Evolutionary conservation across 2,113 vertebrate species (phyloP), one percentile per base, ranked within the genome.

Genomic region (Embiotoca jacksoni): DNA sequence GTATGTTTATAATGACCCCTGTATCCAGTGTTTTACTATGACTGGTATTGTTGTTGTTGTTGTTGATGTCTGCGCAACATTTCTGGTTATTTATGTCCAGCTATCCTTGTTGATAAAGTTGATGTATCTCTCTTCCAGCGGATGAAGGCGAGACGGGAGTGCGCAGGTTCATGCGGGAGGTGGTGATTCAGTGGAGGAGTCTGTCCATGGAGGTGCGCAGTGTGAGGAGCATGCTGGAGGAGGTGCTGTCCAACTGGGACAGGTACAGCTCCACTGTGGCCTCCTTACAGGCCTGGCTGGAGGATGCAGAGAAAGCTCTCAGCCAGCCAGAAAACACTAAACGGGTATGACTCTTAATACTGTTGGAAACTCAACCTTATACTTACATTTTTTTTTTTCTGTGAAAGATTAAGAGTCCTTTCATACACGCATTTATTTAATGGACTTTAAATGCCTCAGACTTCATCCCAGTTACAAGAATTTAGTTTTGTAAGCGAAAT

Each of bases 221-320:
- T 1, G 97, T 98, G 56, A 92, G 95, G 79, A 98, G 97, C 91
- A 99, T 99, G 97, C 92, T 99, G 82, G 96, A 99, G 81, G 97
- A 99, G 88, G 97, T 99, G 35, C 91, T 98, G 46, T 91, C 95
- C 47, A 98, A 98, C 87, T 99, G 97, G 97, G 96, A 98, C 78
- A 95, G 95, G 63, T 98, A 98, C 1, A 93, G 87, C 80, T 94
- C 91, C 78, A 96, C 95, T 0, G 97, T 99, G 82, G 94, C 95
- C 53, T 94, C 93, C 72, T 91, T 99, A 33, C 97, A 99, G 79
- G 96, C 95, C 75, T 99, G 97, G 97, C 93, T 99, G 14, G 97
- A 99, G 81, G 97, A 98, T 72, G 97, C 95, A 3, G 97, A 98
- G 74, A 96, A 95, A 73, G 95, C 96, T 90, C 87, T 96, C 30